Evolutionary conservation across 1,140 invertebrate genomes (phyloP).

Genomic region (Diploscapter pachys): DNA sequence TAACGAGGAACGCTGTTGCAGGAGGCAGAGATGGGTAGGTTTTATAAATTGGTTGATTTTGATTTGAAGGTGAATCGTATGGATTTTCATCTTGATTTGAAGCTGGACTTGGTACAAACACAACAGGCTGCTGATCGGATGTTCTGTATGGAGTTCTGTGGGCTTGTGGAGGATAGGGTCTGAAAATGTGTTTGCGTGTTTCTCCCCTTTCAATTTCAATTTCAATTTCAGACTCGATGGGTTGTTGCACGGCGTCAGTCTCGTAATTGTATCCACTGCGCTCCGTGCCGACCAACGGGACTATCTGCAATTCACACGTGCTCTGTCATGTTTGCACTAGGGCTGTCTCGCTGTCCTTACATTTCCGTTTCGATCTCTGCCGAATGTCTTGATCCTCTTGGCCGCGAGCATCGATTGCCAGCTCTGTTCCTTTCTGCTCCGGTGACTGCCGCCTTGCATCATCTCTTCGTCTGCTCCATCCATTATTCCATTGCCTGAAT

Average conservation of each 20-base stretch:
- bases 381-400: constrained; percentile 6
- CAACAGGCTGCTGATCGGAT: background rate
- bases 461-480: too few species aligned
- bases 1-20: too few species aligned
- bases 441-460: too few species aligned
- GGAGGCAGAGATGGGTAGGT: too few species aligned
- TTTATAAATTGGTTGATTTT: too few species aligned
- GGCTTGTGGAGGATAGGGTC: constrained; percentile 11
- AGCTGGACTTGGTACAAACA: constrained; percentile 1
- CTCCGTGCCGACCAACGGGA: background rate
- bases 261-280: too few species aligned
- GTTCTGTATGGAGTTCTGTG: constrained; percentile 10
- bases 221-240: too few species aligned
- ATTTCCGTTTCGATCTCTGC: constrained; percentile 16
- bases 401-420: constrained; percentile 4
- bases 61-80: too few species aligned
- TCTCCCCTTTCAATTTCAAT: too few species aligned
- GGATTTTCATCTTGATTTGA: background rate
- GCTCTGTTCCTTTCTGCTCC: constrained; percentile 3
- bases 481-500: too few species aligned
- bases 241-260: too few species aligned
- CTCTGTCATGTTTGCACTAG: background rate
- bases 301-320: too few species aligned
- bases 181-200: background rate
- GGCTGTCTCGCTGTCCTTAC: constrained; percentile 1